Conservation (phyloP, 2,888 invertebrate genomes). For the Leptinotarsa rubiginosa region DNA sequence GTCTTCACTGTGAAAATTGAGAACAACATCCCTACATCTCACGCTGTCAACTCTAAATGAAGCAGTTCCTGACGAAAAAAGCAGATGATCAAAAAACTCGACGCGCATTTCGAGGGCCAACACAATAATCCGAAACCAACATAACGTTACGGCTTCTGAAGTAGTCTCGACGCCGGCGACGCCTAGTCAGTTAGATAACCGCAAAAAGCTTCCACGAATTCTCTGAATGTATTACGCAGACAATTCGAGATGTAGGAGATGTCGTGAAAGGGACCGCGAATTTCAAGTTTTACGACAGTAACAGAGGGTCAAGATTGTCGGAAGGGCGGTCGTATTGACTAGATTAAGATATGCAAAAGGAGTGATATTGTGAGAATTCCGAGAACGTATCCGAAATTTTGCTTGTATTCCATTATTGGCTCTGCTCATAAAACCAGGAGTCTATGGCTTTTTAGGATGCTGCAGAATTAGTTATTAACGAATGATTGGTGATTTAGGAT, state of each 20-base stretch:
- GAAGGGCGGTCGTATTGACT: slow-evolving; percentile 28
- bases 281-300: slow-evolving; percentile 34
- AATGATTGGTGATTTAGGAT: too few relatives aligned
- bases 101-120: slow-evolving; percentile 29
- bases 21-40: too few relatives aligned
- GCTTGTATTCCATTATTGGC: not conserved
- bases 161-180: slow-evolving; percentile 25
- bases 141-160: slow-evolving; percentile 24
- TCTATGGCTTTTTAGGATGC: too few relatives aligned
- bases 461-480: too few relatives aligned
- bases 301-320: slow-evolving; percentile 37
- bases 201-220: slow-evolving; percentile 34
- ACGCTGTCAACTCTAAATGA: not conserved
- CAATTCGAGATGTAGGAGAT: slow-evolving; percentile 37
- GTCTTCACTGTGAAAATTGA: not conserved
- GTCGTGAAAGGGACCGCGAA: slow-evolving; percentile 34
- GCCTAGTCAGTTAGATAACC: slow-evolving; percentile 38
- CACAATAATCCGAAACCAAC: slow-evolving; percentile 28
- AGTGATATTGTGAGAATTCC: slow-evolving; percentile 11
- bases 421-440: too few relatives aligned
- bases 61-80: not conserved
- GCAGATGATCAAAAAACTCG: slow-evolving; percentile 26
- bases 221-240: slow-evolving; percentile 35
- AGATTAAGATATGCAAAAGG: slow-evolving; percentile 41
- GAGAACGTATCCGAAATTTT: not conserved